phyloP scores from a whole-genome alignment of 1,140 invertebrate genomes.

The Heliconius nattereri region DNA sequence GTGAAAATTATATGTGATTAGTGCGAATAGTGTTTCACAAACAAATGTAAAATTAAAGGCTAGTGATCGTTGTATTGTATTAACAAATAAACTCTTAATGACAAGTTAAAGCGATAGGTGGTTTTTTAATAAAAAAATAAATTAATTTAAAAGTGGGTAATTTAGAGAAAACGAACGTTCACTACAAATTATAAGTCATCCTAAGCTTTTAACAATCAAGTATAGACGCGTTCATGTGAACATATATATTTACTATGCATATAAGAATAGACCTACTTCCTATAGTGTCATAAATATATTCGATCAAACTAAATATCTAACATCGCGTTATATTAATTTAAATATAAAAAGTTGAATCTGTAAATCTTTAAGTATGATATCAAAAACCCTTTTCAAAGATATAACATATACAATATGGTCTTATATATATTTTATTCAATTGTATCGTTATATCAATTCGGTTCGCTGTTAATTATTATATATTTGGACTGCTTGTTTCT shows the following conservation, averaged over 20 bases:
- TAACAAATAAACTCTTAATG: not conserved
- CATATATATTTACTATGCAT: too few species aligned
- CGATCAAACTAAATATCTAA: not conserved
- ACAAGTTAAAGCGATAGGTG: not conserved
- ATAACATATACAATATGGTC: not conserved
- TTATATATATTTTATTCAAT: not conserved
- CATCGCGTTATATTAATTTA: not conserved
- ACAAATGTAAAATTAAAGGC: not conserved
- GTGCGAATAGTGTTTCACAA: not conserved
- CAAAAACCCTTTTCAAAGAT: not conserved
- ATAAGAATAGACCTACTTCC: too few species aligned
- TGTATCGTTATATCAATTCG: not conserved
- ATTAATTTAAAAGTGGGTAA: too few species aligned
- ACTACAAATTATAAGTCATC: too few species aligned
- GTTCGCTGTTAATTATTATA: conserved; percentile 33
- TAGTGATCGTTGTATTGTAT: not conserved
- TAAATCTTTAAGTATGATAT: not conserved
- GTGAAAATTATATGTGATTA: conserved; percentile 10
- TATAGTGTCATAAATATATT: not conserved
- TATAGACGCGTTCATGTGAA: too few species aligned
- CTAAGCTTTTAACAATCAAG: too few species aligned
- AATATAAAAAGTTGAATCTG: not conserved
- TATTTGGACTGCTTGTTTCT: conserved; percentile 32
- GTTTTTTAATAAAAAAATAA: not conserved
- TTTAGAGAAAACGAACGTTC: too few species aligned